Evolutionary conservation across 2,888 invertebrate species (phyloP).

Genomic region (Icerya purchasi): DNA sequence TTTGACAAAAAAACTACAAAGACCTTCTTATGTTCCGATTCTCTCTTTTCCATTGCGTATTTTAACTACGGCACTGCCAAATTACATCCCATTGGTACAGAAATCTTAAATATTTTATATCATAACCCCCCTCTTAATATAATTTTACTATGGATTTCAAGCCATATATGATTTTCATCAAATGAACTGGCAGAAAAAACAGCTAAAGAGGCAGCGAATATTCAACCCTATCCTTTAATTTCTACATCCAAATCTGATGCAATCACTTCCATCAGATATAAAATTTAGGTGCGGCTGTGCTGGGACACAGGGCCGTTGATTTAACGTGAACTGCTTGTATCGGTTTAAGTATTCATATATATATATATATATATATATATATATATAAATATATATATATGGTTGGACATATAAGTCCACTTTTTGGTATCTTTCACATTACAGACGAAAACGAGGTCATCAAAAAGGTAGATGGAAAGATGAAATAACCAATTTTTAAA

Average conservation of each 20-base stretch:
- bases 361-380: too few relatives aligned
- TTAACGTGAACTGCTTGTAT: too few relatives aligned
- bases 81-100: neutral
- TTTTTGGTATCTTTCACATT: too few relatives aligned
- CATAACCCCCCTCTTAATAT: neutral
- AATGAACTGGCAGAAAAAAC: neutral
- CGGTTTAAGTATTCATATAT: too few relatives aligned
- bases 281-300: too few relatives aligned
- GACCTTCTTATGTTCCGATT: neutral
- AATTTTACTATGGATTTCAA: neutral
- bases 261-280: neutral
- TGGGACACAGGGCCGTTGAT: too few relatives aligned
- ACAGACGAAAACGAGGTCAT: too few relatives aligned
- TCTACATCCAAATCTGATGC: neutral
- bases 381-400: too few relatives aligned
- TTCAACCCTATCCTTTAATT: neutral
- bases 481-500: too few relatives aligned
- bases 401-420: too few relatives aligned
- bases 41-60: neutral
- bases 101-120: neutral
- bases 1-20: neutral
- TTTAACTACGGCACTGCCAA: neutral
- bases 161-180: neutral
- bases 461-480: too few relatives aligned
- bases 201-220: neutral